Evolutionary conservation across 2,113 vertebrate species (phyloP).

Genomic region (Callopanchax toddi): DNA sequence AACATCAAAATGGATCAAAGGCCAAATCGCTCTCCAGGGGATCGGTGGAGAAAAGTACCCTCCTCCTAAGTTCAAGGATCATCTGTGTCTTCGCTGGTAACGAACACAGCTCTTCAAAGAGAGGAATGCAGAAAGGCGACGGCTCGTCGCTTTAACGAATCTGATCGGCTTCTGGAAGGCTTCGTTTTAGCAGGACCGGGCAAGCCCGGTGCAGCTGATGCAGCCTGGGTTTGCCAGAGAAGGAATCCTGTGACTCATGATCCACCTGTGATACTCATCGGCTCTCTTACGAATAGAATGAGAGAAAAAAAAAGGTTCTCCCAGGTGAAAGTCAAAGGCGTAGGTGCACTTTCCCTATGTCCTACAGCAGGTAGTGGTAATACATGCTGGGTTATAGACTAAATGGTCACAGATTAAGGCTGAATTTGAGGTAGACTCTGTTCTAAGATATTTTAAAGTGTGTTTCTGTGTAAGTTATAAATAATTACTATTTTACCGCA

Average conservation of each 20-base stretch:
- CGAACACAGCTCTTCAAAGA: constrained; percentile 37
- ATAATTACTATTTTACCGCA: too few relatives aligned
- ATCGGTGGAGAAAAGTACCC: constrained; percentile 1
- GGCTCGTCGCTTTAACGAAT: constrained; percentile 34
- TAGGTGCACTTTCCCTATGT: not conserved
- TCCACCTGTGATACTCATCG: not conserved
- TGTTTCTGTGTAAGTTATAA: too few relatives aligned
- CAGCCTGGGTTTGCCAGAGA: constrained; percentile 17
- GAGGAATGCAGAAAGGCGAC: constrained; percentile 13
- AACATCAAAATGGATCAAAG: constrained; percentile 63
- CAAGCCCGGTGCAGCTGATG: not conserved
- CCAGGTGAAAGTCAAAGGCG: constrained; percentile 15
- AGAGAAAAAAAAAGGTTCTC: not conserved
- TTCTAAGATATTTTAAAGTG: not conserved
- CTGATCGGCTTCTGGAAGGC: constrained; percentile 30
- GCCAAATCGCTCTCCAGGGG: constrained; percentile 21
- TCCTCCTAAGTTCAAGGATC: constrained; percentile 32
- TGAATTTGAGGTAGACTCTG: not conserved
- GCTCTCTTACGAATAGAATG: constrained; percentile 7
- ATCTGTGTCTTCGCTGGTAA: constrained; percentile 21
- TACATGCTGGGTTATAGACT: not conserved
- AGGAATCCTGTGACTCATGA: constrained; percentile 28
- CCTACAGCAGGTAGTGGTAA: not conserved
- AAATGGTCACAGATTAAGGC: not conserved
- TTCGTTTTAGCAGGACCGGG: constrained; percentile 20